A percentile compares a stretch with the other conserved stretches of the same genome.
These are phyloP conservation scores for Drosophila merina DNA, from an alignment of 2,888 invertebrate genomes.

Conservation along the genomic window DNA sequence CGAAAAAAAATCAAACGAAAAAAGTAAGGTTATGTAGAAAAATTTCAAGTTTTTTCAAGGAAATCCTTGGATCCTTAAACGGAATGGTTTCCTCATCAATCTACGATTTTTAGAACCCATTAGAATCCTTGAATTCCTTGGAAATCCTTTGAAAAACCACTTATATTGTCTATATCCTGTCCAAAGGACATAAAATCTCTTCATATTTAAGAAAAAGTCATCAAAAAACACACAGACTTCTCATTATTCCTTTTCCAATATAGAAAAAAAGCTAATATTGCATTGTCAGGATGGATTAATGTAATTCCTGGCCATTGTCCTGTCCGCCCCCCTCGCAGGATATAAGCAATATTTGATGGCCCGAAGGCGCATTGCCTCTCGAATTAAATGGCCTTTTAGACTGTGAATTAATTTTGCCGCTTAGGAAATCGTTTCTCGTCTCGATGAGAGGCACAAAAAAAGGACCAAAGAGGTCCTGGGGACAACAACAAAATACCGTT, in stretches of 20 bases:
- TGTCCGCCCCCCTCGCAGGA: background rate
- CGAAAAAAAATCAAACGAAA: background rate
- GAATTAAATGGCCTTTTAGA: slow-evolving; percentile 2
- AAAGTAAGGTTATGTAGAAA: no score
- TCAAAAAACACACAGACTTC: no score
- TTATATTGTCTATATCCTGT: no score
- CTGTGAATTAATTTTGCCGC: slow-evolving; percentile 8
- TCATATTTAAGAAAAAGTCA: no score
- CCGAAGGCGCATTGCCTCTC: background rate
- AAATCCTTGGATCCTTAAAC: no score
- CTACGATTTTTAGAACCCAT: no score
- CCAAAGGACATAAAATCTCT: no score
- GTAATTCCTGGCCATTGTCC: background rate
- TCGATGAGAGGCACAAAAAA: slow-evolving; percentile 1
- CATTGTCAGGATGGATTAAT: background rate
- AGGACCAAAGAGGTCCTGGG: slow-evolving; percentile 2
- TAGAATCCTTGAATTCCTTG: no score
- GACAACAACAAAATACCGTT: slow-evolving; percentile 28
- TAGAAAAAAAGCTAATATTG: background rate
- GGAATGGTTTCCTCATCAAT: no score
- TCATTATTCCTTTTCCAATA: no score
- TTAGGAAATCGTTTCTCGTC: background rate
- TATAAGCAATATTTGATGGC: background rate
- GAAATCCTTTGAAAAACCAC: no score
- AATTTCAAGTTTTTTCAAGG: no score